Percentiles rank a stretch among this genome's conserved stretches.
These are phyloP conservation scores for Perizoma affinitatum DNA, from an alignment of 2,888 invertebrate genomes.

Conservation along the genomic window DNA sequence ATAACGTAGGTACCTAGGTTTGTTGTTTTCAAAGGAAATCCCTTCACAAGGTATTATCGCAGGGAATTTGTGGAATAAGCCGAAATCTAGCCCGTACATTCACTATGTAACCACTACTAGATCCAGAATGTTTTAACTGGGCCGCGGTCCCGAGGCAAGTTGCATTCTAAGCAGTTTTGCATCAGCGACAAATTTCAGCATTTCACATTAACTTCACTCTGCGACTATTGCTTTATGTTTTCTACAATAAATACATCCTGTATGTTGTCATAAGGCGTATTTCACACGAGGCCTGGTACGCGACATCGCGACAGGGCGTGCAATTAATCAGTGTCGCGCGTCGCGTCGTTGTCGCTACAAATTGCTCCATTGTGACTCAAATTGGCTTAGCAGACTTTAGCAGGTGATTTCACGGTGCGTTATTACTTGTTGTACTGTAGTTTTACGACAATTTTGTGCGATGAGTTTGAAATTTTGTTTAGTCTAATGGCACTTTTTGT, in stretches of 20 bases:
- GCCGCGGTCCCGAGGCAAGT: too few species aligned
- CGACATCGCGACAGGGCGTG: slow-evolving; percentile 61
- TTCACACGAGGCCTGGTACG: slow-evolving; percentile 58
- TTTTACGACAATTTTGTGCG: slow-evolving; percentile 26
- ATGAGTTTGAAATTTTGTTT: slow-evolving; percentile 9
- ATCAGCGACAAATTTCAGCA: too few species aligned
- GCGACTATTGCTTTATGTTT: too few species aligned
- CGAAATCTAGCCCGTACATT: too few species aligned
- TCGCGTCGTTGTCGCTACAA: slow-evolving; percentile 43
- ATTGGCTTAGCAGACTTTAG: slow-evolving; percentile 43
- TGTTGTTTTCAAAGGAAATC: too few species aligned
- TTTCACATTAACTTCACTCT: too few species aligned
- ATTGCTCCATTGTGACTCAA: slow-evolving; percentile 43
- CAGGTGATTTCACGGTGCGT: slow-evolving; percentile 51
- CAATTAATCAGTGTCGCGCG: slow-evolving; percentile 62
- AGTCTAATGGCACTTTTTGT: slow-evolving; percentile 4
- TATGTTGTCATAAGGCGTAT: slow-evolving; percentile 50
- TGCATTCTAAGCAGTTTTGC: too few species aligned
- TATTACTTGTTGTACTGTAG: slow-evolving; percentile 31
- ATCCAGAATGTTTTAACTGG: too few species aligned
- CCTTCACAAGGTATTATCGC: too few species aligned
- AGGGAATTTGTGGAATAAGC: too few species aligned
- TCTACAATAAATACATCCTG: slow-evolving; percentile 13
- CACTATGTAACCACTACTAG: too few species aligned
- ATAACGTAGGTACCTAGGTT: too few species aligned